Conservation (phyloP, 2,888 invertebrate species). For the Conchocele bisecta region DNA sequence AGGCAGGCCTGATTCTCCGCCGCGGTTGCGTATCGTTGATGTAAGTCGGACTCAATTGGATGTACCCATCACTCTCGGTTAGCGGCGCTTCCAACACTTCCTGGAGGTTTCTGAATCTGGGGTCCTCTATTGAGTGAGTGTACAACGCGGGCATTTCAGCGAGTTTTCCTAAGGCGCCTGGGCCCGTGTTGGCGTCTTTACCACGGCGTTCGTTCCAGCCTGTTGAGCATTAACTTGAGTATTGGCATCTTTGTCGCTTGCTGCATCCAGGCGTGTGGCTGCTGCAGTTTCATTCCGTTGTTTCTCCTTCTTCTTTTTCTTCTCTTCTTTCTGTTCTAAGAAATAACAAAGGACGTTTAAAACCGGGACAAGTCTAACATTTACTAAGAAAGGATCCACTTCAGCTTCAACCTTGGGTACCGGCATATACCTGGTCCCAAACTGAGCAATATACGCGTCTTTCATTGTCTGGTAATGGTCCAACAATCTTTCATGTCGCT, state of each 20-base stretch:
- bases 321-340: conserved; percentile 24
- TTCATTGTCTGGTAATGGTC: conserved; percentile 41
- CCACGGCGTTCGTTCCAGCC: neutral
- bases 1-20: neutral
- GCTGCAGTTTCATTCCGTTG: conserved; percentile 10
- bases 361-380: conserved; percentile 49
- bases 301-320: conserved; percentile 16
- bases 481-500: conserved; percentile 46
- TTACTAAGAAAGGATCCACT: conserved; percentile 41
- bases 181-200: neutral
- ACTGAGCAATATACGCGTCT: conserved; percentile 42
- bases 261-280: no score
- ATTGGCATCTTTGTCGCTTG: neutral
- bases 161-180: neutral
- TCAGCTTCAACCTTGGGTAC: conserved; percentile 39
- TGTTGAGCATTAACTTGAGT: neutral
- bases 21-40: neutral
- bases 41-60: conserved; percentile 71
- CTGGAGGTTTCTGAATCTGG: conserved; percentile 64
- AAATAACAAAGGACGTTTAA: conserved; percentile 50
- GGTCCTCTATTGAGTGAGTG: conserved; percentile 62
- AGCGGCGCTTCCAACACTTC: conserved; percentile 55
- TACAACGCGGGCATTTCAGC: conserved; percentile 5
- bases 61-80: conserved; percentile 65
- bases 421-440: conserved; percentile 43